These are phyloP conservation scores for Misgurnus anguillicaudatus DNA, from an alignment of 2,113 vertebrate genomes.

Conservation along the genomic window DNA sequence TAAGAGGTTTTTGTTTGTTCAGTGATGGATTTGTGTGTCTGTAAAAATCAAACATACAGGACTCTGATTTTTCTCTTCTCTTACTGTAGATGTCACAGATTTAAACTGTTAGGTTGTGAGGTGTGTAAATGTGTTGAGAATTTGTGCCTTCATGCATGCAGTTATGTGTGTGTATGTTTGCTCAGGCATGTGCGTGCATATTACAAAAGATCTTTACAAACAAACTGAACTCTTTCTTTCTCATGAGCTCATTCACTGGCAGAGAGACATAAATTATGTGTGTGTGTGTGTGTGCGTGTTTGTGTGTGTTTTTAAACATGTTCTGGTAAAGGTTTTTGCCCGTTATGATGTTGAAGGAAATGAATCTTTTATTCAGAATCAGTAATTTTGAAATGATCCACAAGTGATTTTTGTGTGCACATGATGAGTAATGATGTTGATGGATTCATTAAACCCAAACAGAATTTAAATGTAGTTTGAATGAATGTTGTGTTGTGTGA, in stretches of 20 bases:
- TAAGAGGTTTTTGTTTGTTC: too few relatives aligned
- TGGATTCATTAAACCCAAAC: too few relatives aligned
- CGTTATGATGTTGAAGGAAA: not conserved
- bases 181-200: not conserved
- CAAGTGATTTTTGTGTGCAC: too few relatives aligned
- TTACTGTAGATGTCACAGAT: too few relatives aligned
- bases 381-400: too few relatives aligned
- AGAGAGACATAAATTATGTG: not conserved
- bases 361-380: not conserved
- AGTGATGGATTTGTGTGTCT: too few relatives aligned
- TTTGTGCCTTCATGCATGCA: not conserved
- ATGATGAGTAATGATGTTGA: too few relatives aligned
- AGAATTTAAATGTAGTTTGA: not conserved
- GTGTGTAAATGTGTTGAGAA: not conserved
- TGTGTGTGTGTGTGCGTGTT: conserved; percentile 10
- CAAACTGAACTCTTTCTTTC: not conserved
- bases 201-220: not conserved
- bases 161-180: not conserved
- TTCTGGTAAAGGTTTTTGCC: not conserved
- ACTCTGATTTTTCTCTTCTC: too few relatives aligned
- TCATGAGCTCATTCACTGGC: conserved; percentile 1
- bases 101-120: not conserved
- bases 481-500: not conserved
- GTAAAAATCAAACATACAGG: too few relatives aligned
- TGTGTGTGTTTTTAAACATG: not conserved